A percentile compares a stretch with the other conserved stretches of the same genome.
Evolutionary conservation across 2,888 invertebrate species (phyloP).

Genomic region (Liposcelis brunnea): DNA sequence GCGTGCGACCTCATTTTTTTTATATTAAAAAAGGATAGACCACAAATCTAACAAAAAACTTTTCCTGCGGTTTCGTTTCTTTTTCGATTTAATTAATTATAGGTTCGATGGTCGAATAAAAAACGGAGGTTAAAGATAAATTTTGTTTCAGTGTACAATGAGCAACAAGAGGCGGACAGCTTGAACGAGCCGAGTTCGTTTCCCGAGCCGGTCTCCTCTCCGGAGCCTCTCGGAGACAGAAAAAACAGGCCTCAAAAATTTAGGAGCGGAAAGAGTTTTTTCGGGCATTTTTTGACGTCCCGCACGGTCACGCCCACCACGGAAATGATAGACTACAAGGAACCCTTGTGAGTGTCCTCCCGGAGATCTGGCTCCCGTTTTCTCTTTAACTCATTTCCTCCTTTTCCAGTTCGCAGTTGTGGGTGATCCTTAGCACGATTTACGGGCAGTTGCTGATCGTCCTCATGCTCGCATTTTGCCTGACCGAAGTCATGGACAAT

Average conservation of each 20-base stretch:
- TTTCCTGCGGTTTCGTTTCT: no score
- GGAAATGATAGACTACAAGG: conserved; percentile 27
- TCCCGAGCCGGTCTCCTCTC: conserved; percentile 17
- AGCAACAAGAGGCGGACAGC: conserved; percentile 31
- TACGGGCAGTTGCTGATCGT: conserved; percentile 35
- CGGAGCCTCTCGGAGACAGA: conserved; percentile 20
- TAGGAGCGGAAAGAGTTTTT: conserved; percentile 17
- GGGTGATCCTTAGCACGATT: conserved; percentile 33
- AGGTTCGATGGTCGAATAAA: no score
- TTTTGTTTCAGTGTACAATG: conserved; percentile 29
- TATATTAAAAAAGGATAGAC: no score
- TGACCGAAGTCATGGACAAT: conserved; percentile 36
- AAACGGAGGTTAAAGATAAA: no score
- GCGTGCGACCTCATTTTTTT: no score
- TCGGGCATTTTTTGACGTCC: conserved; percentile 23
- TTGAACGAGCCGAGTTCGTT: conserved; percentile 29
- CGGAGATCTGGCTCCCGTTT: no score
- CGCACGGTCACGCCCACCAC: conserved; percentile 20
- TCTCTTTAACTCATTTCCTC: conserved; percentile 11
- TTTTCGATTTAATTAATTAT: no score
- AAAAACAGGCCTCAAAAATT: conserved; percentile 14
- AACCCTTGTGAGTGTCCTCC: conserved; percentile 28
- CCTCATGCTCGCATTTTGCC: conserved; percentile 31
- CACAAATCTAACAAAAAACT: no score
- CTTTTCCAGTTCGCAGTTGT: conserved; percentile 29